Conservation (phyloP, 1,140 invertebrate species). For the Drosophila serrata region DNA sequence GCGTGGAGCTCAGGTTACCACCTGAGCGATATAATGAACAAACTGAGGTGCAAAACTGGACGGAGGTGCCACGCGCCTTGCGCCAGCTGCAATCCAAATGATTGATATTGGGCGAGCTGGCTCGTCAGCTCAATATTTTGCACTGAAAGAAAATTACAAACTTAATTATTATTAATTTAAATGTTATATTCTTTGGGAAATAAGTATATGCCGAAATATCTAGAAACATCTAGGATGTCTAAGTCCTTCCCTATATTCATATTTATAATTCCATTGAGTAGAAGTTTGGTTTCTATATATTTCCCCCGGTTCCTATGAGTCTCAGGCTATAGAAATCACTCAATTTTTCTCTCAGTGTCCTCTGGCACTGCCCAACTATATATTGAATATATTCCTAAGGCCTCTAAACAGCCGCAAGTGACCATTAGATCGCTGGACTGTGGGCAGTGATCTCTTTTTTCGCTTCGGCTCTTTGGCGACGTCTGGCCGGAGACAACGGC, state of each 20-base stretch:
- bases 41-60: constrained; percentile 23
- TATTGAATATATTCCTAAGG: constrained; percentile 42
- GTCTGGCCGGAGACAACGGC: constrained; percentile 63
- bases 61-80: constrained; percentile 41
- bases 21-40: constrained; percentile 30
- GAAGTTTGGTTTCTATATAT: too few species aligned
- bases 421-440: constrained; percentile 51
- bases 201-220: too few species aligned
- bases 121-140: constrained; percentile 12
- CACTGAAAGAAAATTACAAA: constrained; percentile 25
- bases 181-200: too few species aligned
- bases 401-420: constrained; percentile 49
- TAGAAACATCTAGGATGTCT: too few species aligned
- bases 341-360: background rate
- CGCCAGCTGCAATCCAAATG: constrained; percentile 59
- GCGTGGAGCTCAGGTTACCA: constrained; percentile 63
- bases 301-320: too few species aligned
- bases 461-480: constrained; percentile 53
- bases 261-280: too few species aligned
- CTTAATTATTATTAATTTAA: too few species aligned
- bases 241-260: too few species aligned
- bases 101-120: constrained; percentile 77
- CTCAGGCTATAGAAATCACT: too few species aligned
- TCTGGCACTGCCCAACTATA: constrained; percentile 17
- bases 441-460: constrained; percentile 47